Evolutionary conservation across 2,113 vertebrate species (phyloP).

Genomic region (Rattus rattus): DNA sequence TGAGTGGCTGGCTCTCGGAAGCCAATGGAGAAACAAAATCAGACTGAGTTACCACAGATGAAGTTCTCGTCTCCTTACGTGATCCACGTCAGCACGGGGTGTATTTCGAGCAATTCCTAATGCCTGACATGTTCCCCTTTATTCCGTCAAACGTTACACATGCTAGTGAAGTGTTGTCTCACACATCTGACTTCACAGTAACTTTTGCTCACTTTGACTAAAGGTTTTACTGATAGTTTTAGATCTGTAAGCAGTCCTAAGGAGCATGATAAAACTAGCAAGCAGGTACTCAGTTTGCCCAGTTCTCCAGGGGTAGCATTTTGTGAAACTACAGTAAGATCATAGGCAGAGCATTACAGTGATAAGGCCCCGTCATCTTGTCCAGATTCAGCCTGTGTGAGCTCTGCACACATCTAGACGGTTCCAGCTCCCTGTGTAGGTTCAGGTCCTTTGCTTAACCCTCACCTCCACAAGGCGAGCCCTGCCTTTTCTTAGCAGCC

Average conservation of each 20-base stretch:
- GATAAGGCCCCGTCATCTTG: neutral
- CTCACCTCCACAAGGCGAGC: neutral
- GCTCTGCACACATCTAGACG: neutral
- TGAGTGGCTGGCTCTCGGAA: neutral
- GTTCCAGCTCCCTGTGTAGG: neutral
- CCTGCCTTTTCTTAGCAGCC: neutral
- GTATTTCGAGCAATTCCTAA: neutral
- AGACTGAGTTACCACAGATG: neutral
- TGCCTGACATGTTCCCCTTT: neutral
- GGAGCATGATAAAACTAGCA: neutral
- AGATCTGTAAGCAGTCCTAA: neutral
- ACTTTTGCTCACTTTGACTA: neutral
- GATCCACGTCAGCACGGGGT: neutral
- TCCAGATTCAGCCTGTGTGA: neutral
- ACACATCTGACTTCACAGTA: neutral
- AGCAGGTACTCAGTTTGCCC: neutral
- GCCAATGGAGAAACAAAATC: conserved; percentile 9
- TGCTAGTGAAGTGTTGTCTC: neutral
- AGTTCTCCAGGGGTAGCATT: neutral
- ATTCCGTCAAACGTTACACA: neutral
- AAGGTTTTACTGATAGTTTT: conserved; percentile 20
- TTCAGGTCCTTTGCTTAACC: neutral
- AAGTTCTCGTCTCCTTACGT: neutral
- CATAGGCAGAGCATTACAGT: neutral
- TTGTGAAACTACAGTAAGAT: neutral